Evolutionary conservation across 2,113 vertebrate genomes (phyloP), one percentile per base, ranked within the genome.

Genomic region (Odobenus rosmarus): DNA sequence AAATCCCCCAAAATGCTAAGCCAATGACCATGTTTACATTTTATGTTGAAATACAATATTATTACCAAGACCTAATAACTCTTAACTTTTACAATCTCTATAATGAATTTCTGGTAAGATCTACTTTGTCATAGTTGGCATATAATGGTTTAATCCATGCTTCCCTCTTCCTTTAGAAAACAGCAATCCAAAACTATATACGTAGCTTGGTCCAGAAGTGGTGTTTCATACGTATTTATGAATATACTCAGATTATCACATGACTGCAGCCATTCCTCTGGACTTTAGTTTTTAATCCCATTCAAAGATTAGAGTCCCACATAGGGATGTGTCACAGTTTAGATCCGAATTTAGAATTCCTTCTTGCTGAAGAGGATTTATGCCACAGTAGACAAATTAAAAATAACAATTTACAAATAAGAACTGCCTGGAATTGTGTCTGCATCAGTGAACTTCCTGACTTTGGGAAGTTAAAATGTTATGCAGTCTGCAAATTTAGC

Each of bases 381-480:
- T 92, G 67, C 39, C 93, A 90, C 12, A 95, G 91, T 53, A 96
- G 88, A 97, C 80, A 95, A 93, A 94, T 96, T 92, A 79, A 72
- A 96, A 91, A 84, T 55, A 88, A n/a, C 51, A 96, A 46, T 90
- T 97, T 96, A 84, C 87, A 93, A 96, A 88, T 42, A 88, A 95
- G 74, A 83, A 79, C 90, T 84, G 51, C 42, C 67, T 82, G 28
- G 84, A 88, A 95, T 88, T 83, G 79, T 82, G 79, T 96, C 67
- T 95, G 88, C 91, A 93, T 90, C 57, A 92, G 57, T 96, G 87
- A 93, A 96, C 89, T 93, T 93, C 84, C 93, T 95, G 95, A 93
- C 93, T 95, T 93, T 53, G 26, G 80, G 85, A 98, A 96, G 97
- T 92, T 85, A 95, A 97, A 97, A 95, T 83, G 62, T 81, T 97